Percentiles rank a stretch among this genome's conserved stretches.
These are phyloP conservation scores for Montipora capricornis DNA, from an alignment of 64 coral and sea anemone genomes.

Conservation along the genomic window DNA sequence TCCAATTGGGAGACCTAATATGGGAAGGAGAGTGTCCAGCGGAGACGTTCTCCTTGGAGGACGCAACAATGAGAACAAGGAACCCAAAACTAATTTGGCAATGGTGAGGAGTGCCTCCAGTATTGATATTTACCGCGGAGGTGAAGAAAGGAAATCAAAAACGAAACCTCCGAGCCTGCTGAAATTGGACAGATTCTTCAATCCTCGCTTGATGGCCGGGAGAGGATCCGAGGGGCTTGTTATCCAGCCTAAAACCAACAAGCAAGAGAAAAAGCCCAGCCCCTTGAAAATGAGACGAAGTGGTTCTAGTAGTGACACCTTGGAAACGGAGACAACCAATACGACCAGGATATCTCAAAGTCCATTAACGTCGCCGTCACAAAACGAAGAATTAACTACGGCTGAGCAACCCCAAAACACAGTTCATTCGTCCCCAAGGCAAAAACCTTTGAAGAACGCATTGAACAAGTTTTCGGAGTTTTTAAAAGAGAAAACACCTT, in stretches of 20 bases:
- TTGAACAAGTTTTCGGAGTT: constrained; percentile 20
- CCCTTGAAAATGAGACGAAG: neutral
- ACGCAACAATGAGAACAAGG: neutral
- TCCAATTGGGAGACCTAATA: neutral
- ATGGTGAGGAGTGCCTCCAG: constrained; percentile 19
- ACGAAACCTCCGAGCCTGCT: neutral
- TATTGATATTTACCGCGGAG: neutral
- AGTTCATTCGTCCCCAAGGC: neutral
- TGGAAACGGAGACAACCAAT: neutral
- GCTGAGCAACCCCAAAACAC: neutral
- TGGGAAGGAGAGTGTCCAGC: constrained; percentile 26
- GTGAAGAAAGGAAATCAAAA: neutral
- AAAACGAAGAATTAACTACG: too few relatives aligned
- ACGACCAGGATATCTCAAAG: neutral
- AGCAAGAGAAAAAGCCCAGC: neutral
- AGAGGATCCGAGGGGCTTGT: constrained; percentile 26
- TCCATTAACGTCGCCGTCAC: neutral
- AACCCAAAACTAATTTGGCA: constrained; percentile 9
- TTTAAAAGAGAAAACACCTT: constrained; percentile 33
- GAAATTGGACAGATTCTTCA: constrained; percentile 21
- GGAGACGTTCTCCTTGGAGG: constrained; percentile 3
- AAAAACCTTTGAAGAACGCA: neutral
- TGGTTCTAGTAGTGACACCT: constrained; percentile 22
- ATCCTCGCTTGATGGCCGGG: neutral
- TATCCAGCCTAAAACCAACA: neutral